Evolutionary conservation across 2,888 invertebrate species (phyloP).

Genomic region (Tipula unca): DNA sequence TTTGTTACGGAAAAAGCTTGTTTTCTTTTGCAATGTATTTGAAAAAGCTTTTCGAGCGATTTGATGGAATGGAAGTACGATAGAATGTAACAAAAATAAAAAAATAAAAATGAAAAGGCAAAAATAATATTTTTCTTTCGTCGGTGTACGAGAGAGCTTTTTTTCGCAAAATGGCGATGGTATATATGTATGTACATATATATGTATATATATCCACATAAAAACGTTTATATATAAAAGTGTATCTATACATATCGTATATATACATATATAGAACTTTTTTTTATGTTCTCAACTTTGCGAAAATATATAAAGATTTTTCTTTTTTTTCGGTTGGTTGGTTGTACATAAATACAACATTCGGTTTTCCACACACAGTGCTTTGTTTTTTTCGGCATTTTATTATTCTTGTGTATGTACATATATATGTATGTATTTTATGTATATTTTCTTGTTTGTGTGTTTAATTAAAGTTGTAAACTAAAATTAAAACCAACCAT

Average conservation of each 20-base stretch:
- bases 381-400: not conserved
- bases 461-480: constrained; percentile 8
- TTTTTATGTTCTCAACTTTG: not conserved
- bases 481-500: not conserved
- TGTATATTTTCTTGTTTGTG: not conserved
- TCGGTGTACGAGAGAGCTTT: not conserved
- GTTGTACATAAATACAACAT: not conserved
- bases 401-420: not conserved
- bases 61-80: not conserved
- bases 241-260: no score
- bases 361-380: not conserved
- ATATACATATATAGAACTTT: not conserved
- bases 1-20: not conserved
- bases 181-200: not conserved
- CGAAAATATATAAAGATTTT: not conserved
- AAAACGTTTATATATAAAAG: not conserved
- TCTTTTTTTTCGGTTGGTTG: not conserved
- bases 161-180: constrained; percentile 3
- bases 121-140: not conserved
- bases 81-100: not conserved
- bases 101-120: not conserved
- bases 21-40: not conserved
- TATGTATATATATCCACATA: not conserved
- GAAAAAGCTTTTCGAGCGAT: not conserved
- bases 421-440: not conserved